Evolutionary conservation across 2,888 invertebrate genomes (phyloP).

Genomic region (Leucania comma): DNA sequence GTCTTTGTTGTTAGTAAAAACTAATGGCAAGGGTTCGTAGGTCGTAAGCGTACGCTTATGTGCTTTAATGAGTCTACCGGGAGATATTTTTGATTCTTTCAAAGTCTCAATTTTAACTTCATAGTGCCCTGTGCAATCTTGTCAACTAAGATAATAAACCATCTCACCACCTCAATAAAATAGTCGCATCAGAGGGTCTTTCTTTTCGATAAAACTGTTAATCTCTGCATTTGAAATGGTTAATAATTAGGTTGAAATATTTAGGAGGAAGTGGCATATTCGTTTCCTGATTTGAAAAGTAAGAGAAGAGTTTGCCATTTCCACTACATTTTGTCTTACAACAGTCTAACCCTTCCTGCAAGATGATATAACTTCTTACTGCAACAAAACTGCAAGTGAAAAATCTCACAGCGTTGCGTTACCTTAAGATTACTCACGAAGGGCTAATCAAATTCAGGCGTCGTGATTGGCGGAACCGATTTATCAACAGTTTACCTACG

Average conservation of each 20-base stretch:
- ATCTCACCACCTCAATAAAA: too few species aligned
- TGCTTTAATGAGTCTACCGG: slow-evolving; percentile 35
- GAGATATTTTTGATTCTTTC: background rate
- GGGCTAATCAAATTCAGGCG: slow-evolving; percentile 44
- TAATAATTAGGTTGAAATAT: too few species aligned
- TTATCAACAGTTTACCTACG: slow-evolving; percentile 40
- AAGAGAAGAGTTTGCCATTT: background rate
- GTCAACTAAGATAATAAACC: too few species aligned
- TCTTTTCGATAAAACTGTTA: too few species aligned
- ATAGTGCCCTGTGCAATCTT: background rate
- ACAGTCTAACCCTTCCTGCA: too few species aligned
- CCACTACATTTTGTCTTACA: background rate
- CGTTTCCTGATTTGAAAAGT: too few species aligned
- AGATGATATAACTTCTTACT: background rate
- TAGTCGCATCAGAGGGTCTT: too few species aligned
- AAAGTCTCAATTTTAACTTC: background rate
- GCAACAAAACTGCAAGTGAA: background rate
- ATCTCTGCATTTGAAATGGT: too few species aligned
- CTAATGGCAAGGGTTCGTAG: slow-evolving; percentile 44
- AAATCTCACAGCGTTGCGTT: slow-evolving; percentile 36
- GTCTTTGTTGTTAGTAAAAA: slow-evolving; percentile 47
- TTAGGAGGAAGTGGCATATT: too few species aligned
- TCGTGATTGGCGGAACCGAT: slow-evolving; percentile 60
- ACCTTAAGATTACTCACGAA: slow-evolving; percentile 55
- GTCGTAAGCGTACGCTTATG: slow-evolving; percentile 24